Conservation (phyloP, 2,113 vertebrate genomes). For the Neolamprologus devosi region DNA sequence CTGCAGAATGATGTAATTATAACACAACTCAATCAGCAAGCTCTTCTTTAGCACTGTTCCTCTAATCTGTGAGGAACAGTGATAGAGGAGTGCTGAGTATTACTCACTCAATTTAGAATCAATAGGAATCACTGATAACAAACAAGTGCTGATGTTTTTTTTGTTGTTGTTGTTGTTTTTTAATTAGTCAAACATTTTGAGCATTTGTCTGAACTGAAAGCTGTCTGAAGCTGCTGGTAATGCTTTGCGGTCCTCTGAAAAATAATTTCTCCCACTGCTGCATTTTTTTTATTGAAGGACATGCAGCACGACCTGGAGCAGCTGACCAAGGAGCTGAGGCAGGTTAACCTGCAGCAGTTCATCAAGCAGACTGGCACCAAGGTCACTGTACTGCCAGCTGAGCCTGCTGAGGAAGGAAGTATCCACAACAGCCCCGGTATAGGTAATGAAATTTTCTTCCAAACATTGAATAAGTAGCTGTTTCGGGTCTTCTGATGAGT, state of each 20-base stretch:
- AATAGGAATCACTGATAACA: background rate
- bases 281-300: conserved; percentile 63
- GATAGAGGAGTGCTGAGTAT: background rate
- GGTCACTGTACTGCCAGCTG: conserved; percentile 90
- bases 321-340: conserved; percentile 93
- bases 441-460: conserved; percentile 58
- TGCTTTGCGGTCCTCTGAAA: background rate
- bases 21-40: background rate
- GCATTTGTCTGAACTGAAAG: background rate
- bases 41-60: background rate
- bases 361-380: conserved; percentile 97
- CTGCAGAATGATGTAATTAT: background rate
- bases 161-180: background rate
- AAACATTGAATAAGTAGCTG: background rate
- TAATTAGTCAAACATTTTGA: background rate
- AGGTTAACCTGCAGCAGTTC: conserved; percentile 97
- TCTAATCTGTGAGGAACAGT: background rate
- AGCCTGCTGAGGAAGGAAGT: conserved; percentile 79
- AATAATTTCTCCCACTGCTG: background rate
- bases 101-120: background rate
- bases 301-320: conserved; percentile 93
- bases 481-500: background rate
- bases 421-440: conserved; percentile 55
- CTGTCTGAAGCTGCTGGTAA: background rate
- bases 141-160: background rate